These are phyloP conservation scores for Pocillopora damicornis DNA, from an alignment of 64 coral and sea anemone species.

Conservation along the genomic window DNA sequence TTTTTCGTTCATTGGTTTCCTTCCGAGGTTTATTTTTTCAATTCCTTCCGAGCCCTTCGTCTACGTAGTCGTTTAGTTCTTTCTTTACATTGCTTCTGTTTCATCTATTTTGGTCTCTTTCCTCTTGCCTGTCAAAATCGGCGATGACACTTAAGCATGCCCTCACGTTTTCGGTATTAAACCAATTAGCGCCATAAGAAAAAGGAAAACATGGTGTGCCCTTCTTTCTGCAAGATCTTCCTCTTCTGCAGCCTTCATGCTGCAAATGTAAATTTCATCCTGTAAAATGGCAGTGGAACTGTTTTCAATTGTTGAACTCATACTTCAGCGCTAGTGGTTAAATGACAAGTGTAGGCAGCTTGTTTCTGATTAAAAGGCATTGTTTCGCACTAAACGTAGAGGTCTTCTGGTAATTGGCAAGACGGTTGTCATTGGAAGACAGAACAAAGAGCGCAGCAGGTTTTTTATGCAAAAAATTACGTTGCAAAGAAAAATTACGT, in stretches of 20 bases:
- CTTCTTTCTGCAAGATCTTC: too few relatives aligned
- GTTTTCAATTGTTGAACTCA: neutral
- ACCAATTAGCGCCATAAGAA: too few relatives aligned
- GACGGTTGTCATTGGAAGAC: slow-evolving; percentile 14
- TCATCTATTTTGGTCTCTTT: too few relatives aligned
- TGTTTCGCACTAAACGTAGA: neutral
- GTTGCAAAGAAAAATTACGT: neutral
- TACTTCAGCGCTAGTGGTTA: neutral
- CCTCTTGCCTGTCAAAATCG: too few relatives aligned
- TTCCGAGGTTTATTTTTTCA: too few relatives aligned
- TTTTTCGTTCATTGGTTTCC: too few relatives aligned
- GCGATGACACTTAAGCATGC: too few relatives aligned
- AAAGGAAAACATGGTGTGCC: too few relatives aligned
- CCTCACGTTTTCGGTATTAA: too few relatives aligned
- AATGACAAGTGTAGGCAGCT: neutral
- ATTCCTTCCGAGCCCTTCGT: too few relatives aligned
- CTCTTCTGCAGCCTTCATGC: neutral
- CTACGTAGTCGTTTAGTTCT: too few relatives aligned
- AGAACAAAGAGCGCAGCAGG: slow-evolving; percentile 23
- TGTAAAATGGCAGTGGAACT: neutral
- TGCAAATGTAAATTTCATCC: neutral
- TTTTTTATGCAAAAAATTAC: slow-evolving; percentile 42
- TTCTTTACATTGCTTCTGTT: too few relatives aligned
- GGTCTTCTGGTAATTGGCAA: slow-evolving; percentile 6
- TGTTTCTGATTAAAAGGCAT: slow-evolving; percentile 24